Evolutionary conservation across 2,888 invertebrate species (phyloP).

Genomic region (Drosophila testacea): DNA sequence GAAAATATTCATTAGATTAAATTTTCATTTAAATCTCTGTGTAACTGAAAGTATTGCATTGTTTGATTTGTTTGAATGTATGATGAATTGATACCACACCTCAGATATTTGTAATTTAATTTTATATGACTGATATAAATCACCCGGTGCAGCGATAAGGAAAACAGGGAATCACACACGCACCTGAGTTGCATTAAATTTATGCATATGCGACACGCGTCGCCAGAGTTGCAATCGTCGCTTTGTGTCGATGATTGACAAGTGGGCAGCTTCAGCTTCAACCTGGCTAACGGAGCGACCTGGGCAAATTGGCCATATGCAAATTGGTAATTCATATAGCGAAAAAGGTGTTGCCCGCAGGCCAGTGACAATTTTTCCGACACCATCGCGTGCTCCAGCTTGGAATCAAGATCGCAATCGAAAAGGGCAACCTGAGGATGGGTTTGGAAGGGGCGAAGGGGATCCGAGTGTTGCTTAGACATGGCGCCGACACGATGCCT

Average conservation of each 20-base stretch:
- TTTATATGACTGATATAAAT: conserved; percentile 50
- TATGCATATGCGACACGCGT: conserved; percentile 52
- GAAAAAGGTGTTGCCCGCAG: conserved; percentile 47
- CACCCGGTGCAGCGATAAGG: conserved; percentile 35
- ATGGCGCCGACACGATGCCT: conserved; percentile 31
- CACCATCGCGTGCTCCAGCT: conserved; percentile 43
- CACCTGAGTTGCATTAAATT: conserved; percentile 43
- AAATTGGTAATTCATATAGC: conserved; percentile 45
- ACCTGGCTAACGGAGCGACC: conserved; percentile 20
- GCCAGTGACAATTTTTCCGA: conserved; percentile 65
- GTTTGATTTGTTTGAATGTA: background rate
- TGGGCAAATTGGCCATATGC: conserved; percentile 45
- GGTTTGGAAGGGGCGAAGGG: background rate
- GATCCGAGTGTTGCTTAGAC: conserved; percentile 23
- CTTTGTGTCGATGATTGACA: conserved; percentile 29
- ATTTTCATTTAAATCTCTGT: too few relatives aligned
- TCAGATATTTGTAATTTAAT: conserved; percentile 33
- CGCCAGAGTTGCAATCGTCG: conserved; percentile 16
- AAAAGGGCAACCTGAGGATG: background rate
- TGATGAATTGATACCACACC: conserved; percentile 34
- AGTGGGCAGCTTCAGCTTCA: conserved; percentile 5
- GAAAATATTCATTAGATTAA: too few relatives aligned
- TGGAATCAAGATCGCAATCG: background rate
- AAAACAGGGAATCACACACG: conserved; percentile 48
- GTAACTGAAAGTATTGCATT: too few relatives aligned